Conservation (phyloP, 2,888 invertebrate species). For the Crocallis elinguaria region DNA sequence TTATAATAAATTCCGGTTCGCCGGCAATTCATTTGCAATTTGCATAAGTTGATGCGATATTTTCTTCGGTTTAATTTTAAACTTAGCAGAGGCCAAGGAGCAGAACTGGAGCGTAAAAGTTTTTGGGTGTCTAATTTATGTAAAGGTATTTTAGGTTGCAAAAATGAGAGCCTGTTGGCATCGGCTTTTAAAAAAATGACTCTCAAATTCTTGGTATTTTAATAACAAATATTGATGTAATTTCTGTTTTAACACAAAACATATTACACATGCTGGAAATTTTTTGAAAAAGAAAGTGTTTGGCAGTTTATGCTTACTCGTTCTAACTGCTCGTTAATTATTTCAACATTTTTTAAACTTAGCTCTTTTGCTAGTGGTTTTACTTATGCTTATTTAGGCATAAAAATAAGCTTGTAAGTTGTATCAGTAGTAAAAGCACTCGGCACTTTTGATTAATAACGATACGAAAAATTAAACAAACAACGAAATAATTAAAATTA, state of each 20-base stretch:
- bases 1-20: constrained; percentile 44
- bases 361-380: no score
- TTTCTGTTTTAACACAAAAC: not conserved
- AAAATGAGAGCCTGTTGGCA: constrained; percentile 8
- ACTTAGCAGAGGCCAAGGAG: constrained; percentile 14
- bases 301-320: no score
- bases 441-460: no score
- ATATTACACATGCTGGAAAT: no score
- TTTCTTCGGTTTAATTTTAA: constrained; percentile 26
- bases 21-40: constrained; percentile 41
- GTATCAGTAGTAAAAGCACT: no score
- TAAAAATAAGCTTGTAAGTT: no score
- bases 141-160: constrained; percentile 3
- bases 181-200: constrained; percentile 4
- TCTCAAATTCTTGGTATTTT: not conserved
- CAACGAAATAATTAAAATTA: no score
- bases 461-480: no score
- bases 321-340: no score
- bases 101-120: constrained; percentile 22
- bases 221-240: not conserved
- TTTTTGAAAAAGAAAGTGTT: no score
- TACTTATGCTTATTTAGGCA: no score
- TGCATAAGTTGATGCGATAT: constrained; percentile 42
- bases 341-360: no score
- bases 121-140: constrained; percentile 20